Base-by-base conservation (phyloP, 2,797 vertebrate species). In the Pelobates cultripes region DNA sequence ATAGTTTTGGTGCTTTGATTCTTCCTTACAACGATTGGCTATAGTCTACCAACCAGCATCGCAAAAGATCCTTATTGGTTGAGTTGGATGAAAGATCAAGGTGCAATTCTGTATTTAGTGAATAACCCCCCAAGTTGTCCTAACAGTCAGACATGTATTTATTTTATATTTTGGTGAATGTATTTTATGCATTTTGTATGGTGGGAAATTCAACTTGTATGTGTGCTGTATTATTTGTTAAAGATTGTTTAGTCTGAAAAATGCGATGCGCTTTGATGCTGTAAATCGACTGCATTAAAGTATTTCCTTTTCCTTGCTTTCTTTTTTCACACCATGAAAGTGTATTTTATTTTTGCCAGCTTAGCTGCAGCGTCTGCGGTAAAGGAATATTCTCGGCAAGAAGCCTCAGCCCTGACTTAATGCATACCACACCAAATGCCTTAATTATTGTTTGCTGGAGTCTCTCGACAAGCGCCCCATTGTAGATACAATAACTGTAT, bases 361-460 rank as follows among this genome's bases (percentile, higher is more conserved):
- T 75, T 63, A 45, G 17, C 43, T 17, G 43, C 43, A 1, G 82
- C 63, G 71, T 85, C 85, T 87, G 77, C 75, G 45, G 47, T 51
- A 85, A 28, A 81, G 78, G 3, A 83, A 17, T 85, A 74, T 75
- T 87, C 47, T 78, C 5, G 47, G 47, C 73, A 51, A 63, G 78
- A 13, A 64, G 82, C 73, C 83, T 82, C 41, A 84, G 43, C 77
- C 78, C 71, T 86, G 76, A 85, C 69, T 86, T 87, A 86, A 87
- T 79, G 68, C 55, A 85, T 86, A 86, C 43, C 70, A 87, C 81
- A 73, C 72, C 13, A 42, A 86, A 83, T 80, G 77, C 55, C 73
- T 88, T 86, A 86, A 84, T 87, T 85, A 83, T 72, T 89, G 51
- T 87, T 88, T 88, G 17, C 70, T 86, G 75, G 79, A 87, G 57